A percentile compares a stretch with the other conserved stretches of the same genome.
These are phyloP conservation scores for Corbicula japonica DNA, from an alignment of 2,888 invertebrate species.

Conservation along the genomic window DNA sequence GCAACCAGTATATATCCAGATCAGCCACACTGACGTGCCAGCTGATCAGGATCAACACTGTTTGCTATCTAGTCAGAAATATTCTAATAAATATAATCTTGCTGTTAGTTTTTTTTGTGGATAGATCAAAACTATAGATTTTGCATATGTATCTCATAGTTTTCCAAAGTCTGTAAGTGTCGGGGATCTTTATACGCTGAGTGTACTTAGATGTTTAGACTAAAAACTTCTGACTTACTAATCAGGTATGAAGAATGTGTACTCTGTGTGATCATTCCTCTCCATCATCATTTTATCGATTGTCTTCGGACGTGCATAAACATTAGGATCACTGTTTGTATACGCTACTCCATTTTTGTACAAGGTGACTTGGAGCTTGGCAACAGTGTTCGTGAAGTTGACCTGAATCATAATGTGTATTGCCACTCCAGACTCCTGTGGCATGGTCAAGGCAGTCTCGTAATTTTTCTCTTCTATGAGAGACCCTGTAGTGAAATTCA, in stretches of 20 bases:
- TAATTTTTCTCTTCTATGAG: slow-evolving; percentile 42
- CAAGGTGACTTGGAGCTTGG: slow-evolving; percentile 22
- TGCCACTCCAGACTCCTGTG: slow-evolving; percentile 37
- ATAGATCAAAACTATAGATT: too few relatives aligned
- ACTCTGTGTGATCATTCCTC: slow-evolving; percentile 67
- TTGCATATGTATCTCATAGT: too few relatives aligned
- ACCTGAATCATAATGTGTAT: slow-evolving; percentile 69
- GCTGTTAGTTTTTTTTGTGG: not conserved
- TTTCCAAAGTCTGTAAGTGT: too few relatives aligned
- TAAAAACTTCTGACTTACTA: slow-evolving; percentile 54
- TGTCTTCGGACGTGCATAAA: slow-evolving; percentile 1
- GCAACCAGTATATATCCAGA: too few relatives aligned
- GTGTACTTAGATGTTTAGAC: not conserved
- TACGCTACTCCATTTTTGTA: slow-evolving; percentile 41
- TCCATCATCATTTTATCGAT: slow-evolving; percentile 37
- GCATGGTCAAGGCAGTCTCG: slow-evolving; percentile 39
- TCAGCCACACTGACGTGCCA: too few relatives aligned
- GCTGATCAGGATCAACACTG: too few relatives aligned
- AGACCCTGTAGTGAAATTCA: slow-evolving; percentile 11
- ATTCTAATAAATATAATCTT: too few relatives aligned
- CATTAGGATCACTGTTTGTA: slow-evolving; percentile 39
- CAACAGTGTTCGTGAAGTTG: slow-evolving; percentile 39
- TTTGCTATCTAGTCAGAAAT: too few relatives aligned
- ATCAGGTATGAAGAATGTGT: slow-evolving; percentile 72
- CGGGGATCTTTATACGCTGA: too few relatives aligned